Conservation (phyloP, 2,888 invertebrate species). For the Machimus rusticus region DNA sequence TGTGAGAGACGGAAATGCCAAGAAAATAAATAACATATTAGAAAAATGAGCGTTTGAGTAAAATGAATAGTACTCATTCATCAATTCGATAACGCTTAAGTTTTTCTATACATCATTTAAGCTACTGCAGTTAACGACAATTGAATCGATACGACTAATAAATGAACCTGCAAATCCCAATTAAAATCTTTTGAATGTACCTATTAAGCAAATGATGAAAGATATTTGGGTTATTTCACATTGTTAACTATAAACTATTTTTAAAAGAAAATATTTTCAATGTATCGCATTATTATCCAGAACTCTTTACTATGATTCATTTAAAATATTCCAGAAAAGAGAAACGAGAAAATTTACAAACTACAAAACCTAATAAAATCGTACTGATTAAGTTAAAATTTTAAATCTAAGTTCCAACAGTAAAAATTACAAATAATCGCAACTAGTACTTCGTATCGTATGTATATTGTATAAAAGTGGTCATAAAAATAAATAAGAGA, state of each 20-base stretch:
- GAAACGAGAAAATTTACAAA: background rate
- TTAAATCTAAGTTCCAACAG: background rate
- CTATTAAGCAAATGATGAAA: background rate
- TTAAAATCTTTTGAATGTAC: background rate
- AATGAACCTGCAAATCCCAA: background rate
- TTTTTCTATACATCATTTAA: background rate
- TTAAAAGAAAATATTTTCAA: background rate
- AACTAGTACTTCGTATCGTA: background rate
- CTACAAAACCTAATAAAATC: background rate
- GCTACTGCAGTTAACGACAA: background rate
- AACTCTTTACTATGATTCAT: conserved; percentile 3
- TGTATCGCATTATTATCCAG: background rate
- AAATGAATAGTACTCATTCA: background rate
- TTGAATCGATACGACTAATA: background rate
- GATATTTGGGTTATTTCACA: background rate
- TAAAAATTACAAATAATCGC: background rate
- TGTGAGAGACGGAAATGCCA: background rate
- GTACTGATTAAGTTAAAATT: background rate
- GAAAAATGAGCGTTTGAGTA: background rate
- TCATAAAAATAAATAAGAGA: conserved; percentile 1
- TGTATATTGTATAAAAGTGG: background rate
- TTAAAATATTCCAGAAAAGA: background rate
- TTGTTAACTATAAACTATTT: background rate
- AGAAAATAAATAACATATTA: background rate
- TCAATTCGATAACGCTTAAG: background rate